These are phyloP conservation scores for Diadegma fenestrale DNA, from an alignment of 2,888 invertebrate genomes.

Conservation along the genomic window DNA sequence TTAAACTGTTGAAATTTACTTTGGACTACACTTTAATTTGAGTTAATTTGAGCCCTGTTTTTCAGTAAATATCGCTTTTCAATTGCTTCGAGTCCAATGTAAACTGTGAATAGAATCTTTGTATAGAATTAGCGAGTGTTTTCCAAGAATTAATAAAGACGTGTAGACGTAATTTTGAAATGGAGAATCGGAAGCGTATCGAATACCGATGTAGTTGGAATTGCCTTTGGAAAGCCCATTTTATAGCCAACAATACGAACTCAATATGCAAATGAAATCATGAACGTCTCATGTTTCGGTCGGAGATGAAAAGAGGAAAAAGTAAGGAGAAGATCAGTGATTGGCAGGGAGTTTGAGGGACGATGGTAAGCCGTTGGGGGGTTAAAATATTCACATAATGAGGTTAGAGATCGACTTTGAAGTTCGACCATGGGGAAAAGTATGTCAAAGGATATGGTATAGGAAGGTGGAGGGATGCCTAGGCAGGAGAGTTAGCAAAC, in stretches of 20 bases:
- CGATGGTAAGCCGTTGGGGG: not conserved
- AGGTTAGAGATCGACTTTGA: constrained; percentile 22
- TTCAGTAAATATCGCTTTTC: no score
- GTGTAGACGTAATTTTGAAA: not conserved
- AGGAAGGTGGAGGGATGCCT: not conserved
- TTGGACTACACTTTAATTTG: no score
- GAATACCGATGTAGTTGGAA: not conserved
- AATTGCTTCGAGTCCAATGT: no score
- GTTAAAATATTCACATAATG: not conserved
- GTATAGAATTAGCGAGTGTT: no score
- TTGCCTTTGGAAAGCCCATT: not conserved
- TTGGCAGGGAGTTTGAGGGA: not conserved
- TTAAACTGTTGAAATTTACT: no score
- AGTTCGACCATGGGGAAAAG: constrained; percentile 22
- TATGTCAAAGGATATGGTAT: constrained; percentile 4
- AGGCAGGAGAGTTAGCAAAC: constrained; percentile 1
- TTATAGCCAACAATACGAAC: not conserved
- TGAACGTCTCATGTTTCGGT: not conserved
- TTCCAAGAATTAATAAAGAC: no score
- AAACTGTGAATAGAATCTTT: no score
- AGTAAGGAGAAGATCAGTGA: not conserved
- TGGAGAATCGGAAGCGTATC: not conserved
- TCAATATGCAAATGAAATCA: constrained; percentile 7
- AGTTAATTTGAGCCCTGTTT: no score
- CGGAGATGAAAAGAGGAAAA: not conserved